phyloP scores from a whole-genome alignment of 1,140 invertebrate species.

The Hormaphis cornu region DNA sequence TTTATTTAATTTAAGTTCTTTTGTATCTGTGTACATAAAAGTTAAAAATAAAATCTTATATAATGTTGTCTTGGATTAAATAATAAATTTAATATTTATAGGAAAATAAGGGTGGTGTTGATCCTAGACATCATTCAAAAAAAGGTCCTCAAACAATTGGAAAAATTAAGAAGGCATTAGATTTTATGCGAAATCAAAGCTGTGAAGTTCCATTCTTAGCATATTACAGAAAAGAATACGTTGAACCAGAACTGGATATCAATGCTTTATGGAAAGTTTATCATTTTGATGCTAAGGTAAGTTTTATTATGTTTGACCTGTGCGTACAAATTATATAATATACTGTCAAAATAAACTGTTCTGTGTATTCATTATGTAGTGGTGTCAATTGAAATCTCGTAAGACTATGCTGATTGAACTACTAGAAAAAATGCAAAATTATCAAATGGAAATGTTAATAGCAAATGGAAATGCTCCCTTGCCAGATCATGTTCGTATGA shows the following conservation, averaged over 20 bases:
- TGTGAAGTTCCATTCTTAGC: conserved; percentile 97
- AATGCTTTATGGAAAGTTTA: conserved; percentile 97
- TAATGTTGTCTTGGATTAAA: neutral
- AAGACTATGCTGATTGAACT: conserved; percentile 74
- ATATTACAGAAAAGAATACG: conserved; percentile 97
- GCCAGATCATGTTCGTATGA: conserved; percentile 68
- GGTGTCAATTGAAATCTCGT: conserved; percentile 83
- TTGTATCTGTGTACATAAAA: no score
- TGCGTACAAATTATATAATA: neutral
- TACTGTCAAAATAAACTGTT: neutral
- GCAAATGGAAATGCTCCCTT: conserved; percentile 73
- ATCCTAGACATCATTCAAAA: conserved; percentile 36
- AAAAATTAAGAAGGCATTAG: conserved; percentile 88
- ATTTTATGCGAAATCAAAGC: conserved; percentile 91
- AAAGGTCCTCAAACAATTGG: conserved; percentile 51
- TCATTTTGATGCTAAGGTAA: conserved; percentile 83
- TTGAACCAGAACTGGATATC: conserved; percentile 85
- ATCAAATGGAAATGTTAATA: conserved; percentile 77
- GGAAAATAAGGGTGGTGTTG: conserved; percentile 37
- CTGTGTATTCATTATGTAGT: conserved; percentile 46
- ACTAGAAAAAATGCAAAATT: conserved; percentile 87
- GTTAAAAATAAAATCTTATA: neutral
- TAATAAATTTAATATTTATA: conserved; percentile 2
- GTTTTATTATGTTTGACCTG: neutral
- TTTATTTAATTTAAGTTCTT: no score